phyloP scores from a whole-genome alignment of 2,888 invertebrate genomes.

The Noctua janthina region DNA sequence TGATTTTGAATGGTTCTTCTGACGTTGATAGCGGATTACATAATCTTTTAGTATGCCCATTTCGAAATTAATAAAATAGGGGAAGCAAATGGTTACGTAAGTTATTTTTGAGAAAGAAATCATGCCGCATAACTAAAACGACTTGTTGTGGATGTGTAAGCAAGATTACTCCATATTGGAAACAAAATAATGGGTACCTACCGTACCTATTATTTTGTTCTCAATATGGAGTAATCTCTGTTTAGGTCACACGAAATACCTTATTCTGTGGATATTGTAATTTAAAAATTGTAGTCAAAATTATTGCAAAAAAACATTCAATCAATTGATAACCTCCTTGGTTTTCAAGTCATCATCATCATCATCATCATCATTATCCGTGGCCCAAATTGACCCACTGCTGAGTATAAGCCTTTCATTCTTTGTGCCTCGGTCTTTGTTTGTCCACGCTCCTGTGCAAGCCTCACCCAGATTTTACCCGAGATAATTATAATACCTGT shows the following conservation, averaged over 20 bases:
- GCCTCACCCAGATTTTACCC: neutral
- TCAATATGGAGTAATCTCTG: too few species aligned
- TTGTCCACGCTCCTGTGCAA: neutral
- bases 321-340: neutral
- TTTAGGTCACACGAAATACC: too few species aligned
- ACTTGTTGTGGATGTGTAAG: neutral
- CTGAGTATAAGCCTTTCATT: neutral
- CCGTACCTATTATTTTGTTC: too few species aligned
- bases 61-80: neutral
- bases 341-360: neutral
- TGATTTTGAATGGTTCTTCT: neutral
- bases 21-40: neutral
- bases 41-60: neutral
- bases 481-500: neutral
- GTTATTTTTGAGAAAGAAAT: neutral
- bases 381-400: neutral
- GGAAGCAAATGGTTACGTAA: constrained; percentile 7
- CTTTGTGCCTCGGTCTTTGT: neutral
- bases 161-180: neutral
- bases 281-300: neutral
- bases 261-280: too few species aligned
- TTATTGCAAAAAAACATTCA: neutral
- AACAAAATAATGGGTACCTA: neutral
- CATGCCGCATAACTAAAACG: neutral
- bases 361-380: neutral